Conservation (phyloP, 2,113 vertebrate species). For the Prolemur simus region DNA sequence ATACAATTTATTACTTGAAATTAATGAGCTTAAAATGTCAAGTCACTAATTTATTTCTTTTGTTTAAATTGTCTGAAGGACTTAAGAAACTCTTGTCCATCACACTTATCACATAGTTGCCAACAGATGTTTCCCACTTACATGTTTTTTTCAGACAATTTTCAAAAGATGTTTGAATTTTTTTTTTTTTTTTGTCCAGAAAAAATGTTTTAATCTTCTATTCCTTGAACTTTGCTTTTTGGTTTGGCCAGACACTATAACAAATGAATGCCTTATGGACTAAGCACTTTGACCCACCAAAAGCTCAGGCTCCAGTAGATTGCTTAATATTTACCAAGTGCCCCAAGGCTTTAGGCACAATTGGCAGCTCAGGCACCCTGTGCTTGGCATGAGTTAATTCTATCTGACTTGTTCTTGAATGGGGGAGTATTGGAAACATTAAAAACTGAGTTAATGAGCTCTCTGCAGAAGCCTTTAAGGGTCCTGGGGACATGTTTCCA, state of each 20-base stretch:
- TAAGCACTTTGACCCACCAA: constrained; percentile 57
- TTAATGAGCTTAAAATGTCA: constrained; percentile 44
- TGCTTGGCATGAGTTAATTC: constrained; percentile 51
- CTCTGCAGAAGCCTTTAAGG: not conserved
- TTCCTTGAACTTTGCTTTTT: constrained; percentile 44
- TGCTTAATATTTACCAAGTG: constrained; percentile 61
- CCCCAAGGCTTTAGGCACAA: not conserved
- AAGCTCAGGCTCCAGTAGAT: not conserved
- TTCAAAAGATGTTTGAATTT: constrained; percentile 24
- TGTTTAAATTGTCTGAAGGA: constrained; percentile 4
- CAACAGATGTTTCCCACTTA: constrained; percentile 8
- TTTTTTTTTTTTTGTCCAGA: not conserved
- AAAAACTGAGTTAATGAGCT: constrained; percentile 48
- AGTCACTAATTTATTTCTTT: not conserved
- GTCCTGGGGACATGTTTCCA: not conserved
- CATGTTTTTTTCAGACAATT: not conserved
- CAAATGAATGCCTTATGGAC: not conserved
- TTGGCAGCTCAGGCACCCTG: not conserved
- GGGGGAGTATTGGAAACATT: not conserved
- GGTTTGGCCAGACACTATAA: not conserved
- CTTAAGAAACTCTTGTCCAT: not conserved
- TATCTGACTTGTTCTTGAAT: constrained; percentile 48
- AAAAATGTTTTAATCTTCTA: constrained; percentile 31
- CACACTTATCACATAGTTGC: not conserved
- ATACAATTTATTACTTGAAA: constrained; percentile 11